Evolutionary conservation across 2,797 vertebrate species (phyloP), one percentile per base, ranked within the genome.

Genomic region (Pseudotriccus pelzelni): DNA sequence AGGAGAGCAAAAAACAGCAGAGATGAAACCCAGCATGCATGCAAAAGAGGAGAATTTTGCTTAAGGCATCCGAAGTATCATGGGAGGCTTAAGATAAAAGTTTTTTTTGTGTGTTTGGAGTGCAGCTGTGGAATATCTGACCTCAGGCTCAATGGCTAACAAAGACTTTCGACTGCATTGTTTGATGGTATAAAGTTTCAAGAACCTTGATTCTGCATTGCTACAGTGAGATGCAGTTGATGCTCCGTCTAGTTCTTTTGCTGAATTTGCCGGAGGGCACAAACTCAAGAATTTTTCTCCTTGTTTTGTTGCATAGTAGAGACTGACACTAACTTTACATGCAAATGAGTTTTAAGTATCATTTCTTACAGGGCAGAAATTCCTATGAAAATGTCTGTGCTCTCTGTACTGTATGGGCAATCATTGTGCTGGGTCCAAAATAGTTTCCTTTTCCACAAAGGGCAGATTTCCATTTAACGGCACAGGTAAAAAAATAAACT

Each of bases 121-220:
- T 90, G 94, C 97, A 96, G 96, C 96, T 97, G 96, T 87, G 81
- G 72, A 95, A 94, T 95, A 95, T 52, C 85, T 97, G 84, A 88
- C 93, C 95, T 91, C 60, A 69, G 92, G 96, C 93, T 87, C 64
- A 75, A 46, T 87, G 84, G 67, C 94, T 94, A 87, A 44, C 49
- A 74, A 74, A 70, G 70, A 87, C 74, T 82, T 93, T 87, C 72
- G 79, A 13, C 56, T 83, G 83, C 75, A 67, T 82, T 36, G 59
- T 87, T 87, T 85, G 39, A 14, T 76, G 87, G 91, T 95, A 50
- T 97, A 93, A 95, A 90, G 62, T 97, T 96, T 97, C 95, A 95
- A 77, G 89, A 77, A 91, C 37, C 21, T 84, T 77, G 74, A 83
- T 91, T 90, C 37, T 81, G 46, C 32, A 12, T 53, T 50, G 75